phyloP scores from a whole-genome alignment of 2,888 invertebrate genomes.

The Yponomeuta plumbellus region DNA sequence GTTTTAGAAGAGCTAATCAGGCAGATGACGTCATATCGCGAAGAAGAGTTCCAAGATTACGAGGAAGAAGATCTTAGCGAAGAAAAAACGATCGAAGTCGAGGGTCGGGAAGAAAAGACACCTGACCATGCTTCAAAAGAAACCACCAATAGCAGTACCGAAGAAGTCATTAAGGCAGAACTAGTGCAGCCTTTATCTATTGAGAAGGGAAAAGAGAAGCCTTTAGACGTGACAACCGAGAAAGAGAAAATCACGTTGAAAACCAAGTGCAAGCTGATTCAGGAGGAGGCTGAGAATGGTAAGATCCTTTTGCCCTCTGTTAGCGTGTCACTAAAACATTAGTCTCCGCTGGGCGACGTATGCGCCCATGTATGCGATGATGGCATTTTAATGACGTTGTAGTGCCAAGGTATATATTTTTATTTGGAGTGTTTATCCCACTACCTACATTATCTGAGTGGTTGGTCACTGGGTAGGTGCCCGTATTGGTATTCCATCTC shows the following conservation, averaged over 20 bases:
- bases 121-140: constrained; percentile 25
- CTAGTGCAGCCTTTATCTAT: constrained; percentile 51
- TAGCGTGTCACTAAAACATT: no score
- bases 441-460: no score
- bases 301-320: constrained; percentile 27
- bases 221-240: constrained; percentile 45
- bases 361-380: no score
- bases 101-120: constrained; percentile 6
- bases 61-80: constrained; percentile 45
- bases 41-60: constrained; percentile 68
- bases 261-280: constrained; percentile 76
- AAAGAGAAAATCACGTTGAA: constrained; percentile 44
- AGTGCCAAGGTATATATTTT: no score
- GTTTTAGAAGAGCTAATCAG: constrained; percentile 83
- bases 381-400: no score
- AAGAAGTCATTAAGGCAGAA: constrained; percentile 41
- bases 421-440: no score
- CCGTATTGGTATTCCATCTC: no score
- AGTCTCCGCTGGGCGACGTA: no score
- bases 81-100: background rate
- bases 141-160: constrained; percentile 25
- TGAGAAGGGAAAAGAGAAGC: constrained; percentile 45
- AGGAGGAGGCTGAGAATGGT: constrained; percentile 60
- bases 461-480: no score
- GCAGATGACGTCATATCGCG: constrained; percentile 77